A percentile compares a stretch with the other conserved stretches of the same genome.
Evolutionary conservation across 2,113 vertebrate species (phyloP).

Genomic region (Ictalurus punctatus): DNA sequence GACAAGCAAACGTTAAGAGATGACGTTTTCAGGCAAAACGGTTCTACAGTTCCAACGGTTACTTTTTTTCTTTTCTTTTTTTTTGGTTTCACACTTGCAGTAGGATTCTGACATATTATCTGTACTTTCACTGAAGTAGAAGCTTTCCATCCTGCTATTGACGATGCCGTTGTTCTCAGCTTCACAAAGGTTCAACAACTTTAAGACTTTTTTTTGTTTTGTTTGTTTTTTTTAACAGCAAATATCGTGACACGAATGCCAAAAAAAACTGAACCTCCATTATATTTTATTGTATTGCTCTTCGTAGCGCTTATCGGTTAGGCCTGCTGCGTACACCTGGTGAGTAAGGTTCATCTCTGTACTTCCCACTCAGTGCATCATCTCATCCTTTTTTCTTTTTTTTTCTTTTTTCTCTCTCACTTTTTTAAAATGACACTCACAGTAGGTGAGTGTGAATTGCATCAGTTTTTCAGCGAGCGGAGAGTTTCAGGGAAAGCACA

Average conservation of each 20-base stretch:
- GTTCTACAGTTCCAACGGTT: no score
- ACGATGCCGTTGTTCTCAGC: not conserved
- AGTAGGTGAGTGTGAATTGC: not conserved
- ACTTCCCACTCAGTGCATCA: not conserved
- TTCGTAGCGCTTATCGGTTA: not conserved
- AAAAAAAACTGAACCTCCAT: not conserved
- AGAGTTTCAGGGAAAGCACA: slow-evolving; percentile 40
- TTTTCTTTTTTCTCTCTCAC: not conserved
- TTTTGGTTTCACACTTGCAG: not conserved
- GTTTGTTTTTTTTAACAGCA: not conserved
- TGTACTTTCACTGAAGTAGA: not conserved
- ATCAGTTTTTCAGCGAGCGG: not conserved
- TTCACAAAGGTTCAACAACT: not conserved
- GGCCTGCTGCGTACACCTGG: not conserved
- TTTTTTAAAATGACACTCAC: not conserved
- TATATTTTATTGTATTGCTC: not conserved
- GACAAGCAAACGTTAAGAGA: no score
- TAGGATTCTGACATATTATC: not conserved
- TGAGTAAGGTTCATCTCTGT: not conserved
- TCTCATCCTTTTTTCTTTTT: not conserved
- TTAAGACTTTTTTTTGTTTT: not conserved
- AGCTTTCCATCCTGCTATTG: not conserved
- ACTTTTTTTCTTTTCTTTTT: no score
- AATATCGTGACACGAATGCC: not conserved
- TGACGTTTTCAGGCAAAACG: no score